Evolutionary conservation across 2,113 vertebrate species (phyloP), one percentile per base, ranked within the genome.

Genomic region (Osmerus mordax): DNA sequence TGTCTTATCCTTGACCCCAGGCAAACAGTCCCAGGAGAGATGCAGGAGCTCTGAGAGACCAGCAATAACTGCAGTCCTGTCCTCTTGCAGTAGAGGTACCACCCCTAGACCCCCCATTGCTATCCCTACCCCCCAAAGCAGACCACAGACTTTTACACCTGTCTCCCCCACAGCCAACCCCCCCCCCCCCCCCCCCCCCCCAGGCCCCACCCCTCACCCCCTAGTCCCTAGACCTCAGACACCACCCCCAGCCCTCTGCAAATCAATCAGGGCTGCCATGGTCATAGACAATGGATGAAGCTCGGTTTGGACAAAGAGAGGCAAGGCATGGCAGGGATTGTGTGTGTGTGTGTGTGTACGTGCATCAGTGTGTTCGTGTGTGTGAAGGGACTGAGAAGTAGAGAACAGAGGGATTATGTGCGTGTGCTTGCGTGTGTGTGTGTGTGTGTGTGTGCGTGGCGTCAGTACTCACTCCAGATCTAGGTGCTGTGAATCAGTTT

Each of bases 261-360:
- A 56, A 78, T 84, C 74, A 79, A 78, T 69, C 72, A 71, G 73
- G 54, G 67, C 65, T 73, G 52, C 71, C 68, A 73, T 65, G 76
- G 78, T 73, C 75, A 56, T 19, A 54, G 63, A 88, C 85, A 86
- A 88, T 70, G 72, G 81, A 62, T 71, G 15, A 56, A 80, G 72
- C 79, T 60, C 78, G 73, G 3, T 56, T 12, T 74, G 36, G 75
- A 84, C 80, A 89, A 88, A 73, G 68, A 67, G 76, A 76, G 72
- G 69, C 65, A 63, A 70, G 29, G 51, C 71, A 65, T 52, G 53
- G 54, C 36, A 36, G 41, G 41, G 41, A 47, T 47, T 78, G 69
- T 70, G 55, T 21, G 32, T 65, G 13, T 54, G 47, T 67, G n/a
- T 47, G 14, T 64, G n/a, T 60, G n/a, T 60, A 63, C 29, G 53